phyloP scores from a whole-genome alignment of 1,140 invertebrate genomes.

The Scaptomyza hsui region DNA sequence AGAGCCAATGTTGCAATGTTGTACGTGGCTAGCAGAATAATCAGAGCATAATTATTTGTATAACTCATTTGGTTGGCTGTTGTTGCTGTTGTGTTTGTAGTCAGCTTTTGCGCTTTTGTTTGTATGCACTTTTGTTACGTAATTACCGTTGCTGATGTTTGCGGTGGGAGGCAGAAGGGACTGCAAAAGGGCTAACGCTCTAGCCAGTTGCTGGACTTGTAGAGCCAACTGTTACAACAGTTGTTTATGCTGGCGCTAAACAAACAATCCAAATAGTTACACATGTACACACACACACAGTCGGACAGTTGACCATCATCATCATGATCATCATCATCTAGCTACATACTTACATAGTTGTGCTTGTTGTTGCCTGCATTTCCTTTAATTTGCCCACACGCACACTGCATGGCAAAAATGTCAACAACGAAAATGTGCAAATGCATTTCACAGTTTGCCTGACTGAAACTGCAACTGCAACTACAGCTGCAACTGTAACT shows the following conservation, averaged over 20 bases:
- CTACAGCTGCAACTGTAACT: conserved; percentile 13
- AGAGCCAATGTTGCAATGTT: background rate
- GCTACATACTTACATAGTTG: background rate
- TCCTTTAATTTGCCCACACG: conserved; percentile 62
- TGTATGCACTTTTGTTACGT: conserved; percentile 71
- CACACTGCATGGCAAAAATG: conserved; percentile 46
- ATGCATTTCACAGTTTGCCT: conserved; percentile 52
- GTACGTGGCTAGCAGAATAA: conserved; percentile 56
- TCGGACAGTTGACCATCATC: conserved; percentile 46
- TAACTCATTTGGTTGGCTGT: conserved; percentile 63
- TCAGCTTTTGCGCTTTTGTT: conserved; percentile 39
- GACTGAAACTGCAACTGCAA: conserved; percentile 7
- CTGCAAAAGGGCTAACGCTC: background rate
- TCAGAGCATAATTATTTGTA: conserved; percentile 71
- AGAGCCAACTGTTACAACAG: conserved; percentile 71
- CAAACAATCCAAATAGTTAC: conserved; percentile 54
- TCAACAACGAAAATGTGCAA: conserved; percentile 70
- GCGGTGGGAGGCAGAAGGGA: background rate
- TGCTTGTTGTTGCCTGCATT: conserved; percentile 31
- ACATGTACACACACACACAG: conserved; percentile 22
- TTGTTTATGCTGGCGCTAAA: conserved; percentile 75
- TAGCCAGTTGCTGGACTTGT: conserved; percentile 41
- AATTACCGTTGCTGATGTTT: conserved; percentile 59
- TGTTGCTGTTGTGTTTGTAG: background rate
- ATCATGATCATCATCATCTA: conserved; percentile 30